Evolutionary conservation across 1,140 invertebrate genomes (phyloP), one percentile per base, ranked within the genome.

Genomic region (Dolichoris vasculosae): DNA sequence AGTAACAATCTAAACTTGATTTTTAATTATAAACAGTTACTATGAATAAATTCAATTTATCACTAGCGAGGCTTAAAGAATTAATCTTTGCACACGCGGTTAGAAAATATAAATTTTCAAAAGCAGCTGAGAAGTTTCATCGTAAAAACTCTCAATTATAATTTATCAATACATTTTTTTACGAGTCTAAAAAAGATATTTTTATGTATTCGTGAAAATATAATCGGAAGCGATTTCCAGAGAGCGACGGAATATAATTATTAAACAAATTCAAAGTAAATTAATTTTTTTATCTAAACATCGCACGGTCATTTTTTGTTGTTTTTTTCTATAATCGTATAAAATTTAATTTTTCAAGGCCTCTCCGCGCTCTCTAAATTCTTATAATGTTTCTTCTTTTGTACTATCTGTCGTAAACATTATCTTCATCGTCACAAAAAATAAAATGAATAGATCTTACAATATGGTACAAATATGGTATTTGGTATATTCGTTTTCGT

Each of bases 371-470:
- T 82, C 48, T 75, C 48, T 75, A 69, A 82, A 82, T 75, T 40
- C 6, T 38, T 51, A 43, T 71, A 35, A 35, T 15, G 13, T 82
- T 73, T 43, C 35, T 69, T 63, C 23, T 79, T 38, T 26, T 51
- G 20, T 38, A 59, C 8, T 38, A 40, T 11, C 38, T 0, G 15
- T 79, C 23, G 35, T 82, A 30, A 40, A 15, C 17, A 83, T 63
- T 64, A 83, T 83, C 43, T 75, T 76, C 71, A 43, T 63, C 69
- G 69, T 38, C 48, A 48, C 40, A n/a, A 73, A 82, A 82, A 71
- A 82, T 23, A 82, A 82, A 32, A 46, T 32, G 32, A 55, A 69
- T 32, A n/a, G 48, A 82, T 73, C 20, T 38, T 35, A 69, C 43
- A 64, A n/a, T 3, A 38, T 71, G 9, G 23, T n/a, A 20, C 46